Conservation (phyloP, 2,797 vertebrate genomes). For the Leuciscus waleckii region DNA sequence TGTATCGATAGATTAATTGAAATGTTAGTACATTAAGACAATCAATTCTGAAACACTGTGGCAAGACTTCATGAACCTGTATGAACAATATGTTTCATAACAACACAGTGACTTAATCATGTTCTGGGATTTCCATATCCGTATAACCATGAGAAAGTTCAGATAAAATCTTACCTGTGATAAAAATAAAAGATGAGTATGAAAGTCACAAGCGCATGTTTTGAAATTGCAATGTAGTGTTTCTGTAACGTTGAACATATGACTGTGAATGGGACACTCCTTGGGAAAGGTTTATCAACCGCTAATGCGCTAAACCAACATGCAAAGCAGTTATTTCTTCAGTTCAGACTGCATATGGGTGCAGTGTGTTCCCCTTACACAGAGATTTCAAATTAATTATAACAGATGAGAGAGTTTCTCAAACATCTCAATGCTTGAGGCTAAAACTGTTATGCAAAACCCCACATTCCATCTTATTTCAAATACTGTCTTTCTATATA, state of each 20-base stretch:
- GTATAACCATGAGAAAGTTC: constrained; percentile 19
- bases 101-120: neutral
- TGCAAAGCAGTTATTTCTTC: constrained; percentile 9
- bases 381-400: neutral
- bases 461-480: neutral
- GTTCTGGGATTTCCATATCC: neutral
- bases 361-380: neutral
- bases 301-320: neutral
- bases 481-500: neutral
- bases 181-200: neutral
- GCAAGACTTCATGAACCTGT: neutral
- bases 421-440: constrained; percentile 14
- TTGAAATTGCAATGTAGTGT: constrained; percentile 9
- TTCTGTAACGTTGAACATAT: neutral
- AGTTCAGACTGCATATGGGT: constrained; percentile 5
- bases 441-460: constrained; percentile 36
- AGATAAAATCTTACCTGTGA: constrained; percentile 48
- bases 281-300: constrained; percentile 1
- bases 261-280: constrained; percentile 13
- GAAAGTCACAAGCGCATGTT: constrained; percentile 11
- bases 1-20: neutral
- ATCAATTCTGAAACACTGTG: neutral
- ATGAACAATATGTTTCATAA: neutral
- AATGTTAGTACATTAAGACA: neutral
- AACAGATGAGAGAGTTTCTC: constrained; percentile 20